Base-by-base conservation (phyloP, 2,797 vertebrate genomes). In the Cynopterus sphinx region DNA sequence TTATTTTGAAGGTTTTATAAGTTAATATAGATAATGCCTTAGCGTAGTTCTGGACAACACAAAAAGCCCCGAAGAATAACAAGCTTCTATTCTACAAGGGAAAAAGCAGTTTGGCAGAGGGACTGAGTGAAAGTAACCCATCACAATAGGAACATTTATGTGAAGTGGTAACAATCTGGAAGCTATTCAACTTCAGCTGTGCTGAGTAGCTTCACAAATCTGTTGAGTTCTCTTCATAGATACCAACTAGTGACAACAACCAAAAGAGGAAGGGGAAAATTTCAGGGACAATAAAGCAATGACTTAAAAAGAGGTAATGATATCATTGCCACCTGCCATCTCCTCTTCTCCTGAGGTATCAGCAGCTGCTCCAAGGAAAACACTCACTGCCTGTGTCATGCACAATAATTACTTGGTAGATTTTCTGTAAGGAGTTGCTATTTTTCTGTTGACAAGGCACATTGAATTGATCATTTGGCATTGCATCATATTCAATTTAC, bases 371-470 rank as follows among this genome's bases (percentile, higher is more conserved):
- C 65, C 24, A 82, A 96, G 71, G 43, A 92, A 74, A 95, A 67
- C 24, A 77, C 13, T 85, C 24, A 73, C 13, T 85, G 3, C 68
- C 67, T 82, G 41, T 96, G 95, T 94, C 83, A 81, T 81, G 90
- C 49, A 89, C 24, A 79, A 33, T 78, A 93, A 89, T 91, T 89
- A 89, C 36, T 53, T 67, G 86, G 92, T 68, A 82, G 43, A 86
- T 92, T 94, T 97, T 95, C 94, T 96, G 49, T 88, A 91, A 61
- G 83, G 59, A 96, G 73, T 68, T 87, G 88, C 74, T 93, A 61
- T 94, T 96, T 97, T 97, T 96, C 95, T 97, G 94, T 96, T 95
- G 96, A 94, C 82, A 94, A 94, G 65, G 59, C 88, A 94, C 6
- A 2, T 3, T 96, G 94, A 96, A 89, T 78, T 89, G 88, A 96